A percentile compares a stretch with the other conserved stretches of the same genome.
These are phyloP conservation scores for Laticauda colubrina DNA, from an alignment of 2,113 vertebrate genomes.

Conservation along the genomic window DNA sequence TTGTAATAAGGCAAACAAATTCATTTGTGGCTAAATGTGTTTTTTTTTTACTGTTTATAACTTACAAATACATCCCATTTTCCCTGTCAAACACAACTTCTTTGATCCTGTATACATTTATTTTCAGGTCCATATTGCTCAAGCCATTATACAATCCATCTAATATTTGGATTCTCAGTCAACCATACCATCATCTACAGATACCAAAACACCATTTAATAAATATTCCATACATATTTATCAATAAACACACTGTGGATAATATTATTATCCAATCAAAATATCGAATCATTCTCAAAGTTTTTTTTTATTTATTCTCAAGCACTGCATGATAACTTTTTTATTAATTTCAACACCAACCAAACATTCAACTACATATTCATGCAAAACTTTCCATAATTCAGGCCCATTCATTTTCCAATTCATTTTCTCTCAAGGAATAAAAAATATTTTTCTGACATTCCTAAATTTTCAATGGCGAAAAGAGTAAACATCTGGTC, in stretches of 20 bases:
- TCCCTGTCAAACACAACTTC: not conserved
- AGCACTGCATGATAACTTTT: not conserved
- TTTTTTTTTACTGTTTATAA: not conserved
- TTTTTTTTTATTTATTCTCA: not conserved
- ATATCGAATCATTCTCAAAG: not conserved
- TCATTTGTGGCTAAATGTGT: not conserved
- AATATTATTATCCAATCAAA: no score
- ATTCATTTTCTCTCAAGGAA: not conserved
- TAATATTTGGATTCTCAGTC: not conserved
- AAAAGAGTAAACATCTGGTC: not conserved
- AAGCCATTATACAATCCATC: not conserved
- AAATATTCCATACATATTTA: not conserved
- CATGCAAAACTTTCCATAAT: not conserved
- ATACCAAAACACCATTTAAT: not conserved
- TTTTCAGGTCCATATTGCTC: not conserved
- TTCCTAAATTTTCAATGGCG: not conserved
- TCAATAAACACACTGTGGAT: not conserved
- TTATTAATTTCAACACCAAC: not conserved
- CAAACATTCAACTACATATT: not conserved
- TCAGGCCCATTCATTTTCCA: not conserved
- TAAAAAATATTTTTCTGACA: not conserved
- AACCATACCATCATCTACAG: not conserved
- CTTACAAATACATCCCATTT: not conserved
- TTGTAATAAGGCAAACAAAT: not conserved
- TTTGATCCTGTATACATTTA: not conserved